Evolutionary conservation across 2,113 vertebrate genomes (phyloP).

Genomic region (Silurus glanis): DNA sequence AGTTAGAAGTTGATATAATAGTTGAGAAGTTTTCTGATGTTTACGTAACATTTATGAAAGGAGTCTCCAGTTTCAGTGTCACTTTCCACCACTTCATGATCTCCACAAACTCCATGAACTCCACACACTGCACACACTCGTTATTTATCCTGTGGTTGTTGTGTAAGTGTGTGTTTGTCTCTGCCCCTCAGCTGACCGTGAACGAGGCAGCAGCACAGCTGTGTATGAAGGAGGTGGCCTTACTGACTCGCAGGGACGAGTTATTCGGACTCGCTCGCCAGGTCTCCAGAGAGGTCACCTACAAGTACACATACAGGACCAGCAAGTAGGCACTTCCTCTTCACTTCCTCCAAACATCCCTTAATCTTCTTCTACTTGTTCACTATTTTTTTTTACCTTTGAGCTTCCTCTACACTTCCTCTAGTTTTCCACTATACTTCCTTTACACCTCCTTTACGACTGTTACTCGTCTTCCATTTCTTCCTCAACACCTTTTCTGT

Average conservation of each 20-base stretch:
- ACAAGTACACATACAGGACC: constrained; percentile 87
- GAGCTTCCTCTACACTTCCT: too few relatives aligned
- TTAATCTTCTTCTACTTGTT: neutral
- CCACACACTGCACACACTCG: neutral
- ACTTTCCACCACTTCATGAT: neutral
- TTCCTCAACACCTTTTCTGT: too few relatives aligned
- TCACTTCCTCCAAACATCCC: neutral
- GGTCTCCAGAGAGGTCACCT: constrained; percentile 86
- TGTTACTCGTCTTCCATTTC: too few relatives aligned
- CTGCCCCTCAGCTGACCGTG: constrained; percentile 76
- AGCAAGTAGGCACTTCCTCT: constrained; percentile 77
- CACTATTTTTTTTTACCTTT: too few relatives aligned
- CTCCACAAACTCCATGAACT: neutral
- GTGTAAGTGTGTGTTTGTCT: neutral
- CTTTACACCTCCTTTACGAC: too few relatives aligned
- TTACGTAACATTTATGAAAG: neutral
- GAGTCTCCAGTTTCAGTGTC: neutral
- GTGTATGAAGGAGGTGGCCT: constrained; percentile 81
- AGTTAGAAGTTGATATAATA: neutral
- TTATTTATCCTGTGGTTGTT: neutral
- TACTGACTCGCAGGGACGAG: constrained; percentile 85
- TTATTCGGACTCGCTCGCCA: constrained; percentile 83
- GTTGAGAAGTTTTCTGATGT: neutral
- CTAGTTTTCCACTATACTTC: too few relatives aligned
- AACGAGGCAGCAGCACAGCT: constrained; percentile 87